A percentile compares a stretch with the other conserved stretches of the same genome.
Evolutionary conservation across 1,140 invertebrate genomes (phyloP).

Genomic region (Drosophila orosa): DNA sequence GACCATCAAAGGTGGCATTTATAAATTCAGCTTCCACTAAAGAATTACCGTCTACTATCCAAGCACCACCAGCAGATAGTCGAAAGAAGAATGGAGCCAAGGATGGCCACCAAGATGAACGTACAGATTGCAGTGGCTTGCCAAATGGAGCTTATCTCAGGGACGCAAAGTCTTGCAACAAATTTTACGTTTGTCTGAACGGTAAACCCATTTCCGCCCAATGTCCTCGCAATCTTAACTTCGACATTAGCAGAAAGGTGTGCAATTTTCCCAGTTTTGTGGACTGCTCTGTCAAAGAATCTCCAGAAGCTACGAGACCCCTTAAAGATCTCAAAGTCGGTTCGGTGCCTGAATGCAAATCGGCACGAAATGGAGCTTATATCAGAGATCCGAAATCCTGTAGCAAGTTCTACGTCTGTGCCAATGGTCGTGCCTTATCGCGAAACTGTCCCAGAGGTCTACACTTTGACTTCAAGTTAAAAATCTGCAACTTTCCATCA

Average conservation of each 20-base stretch:
- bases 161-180: constrained; percentile 29
- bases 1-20: not conserved
- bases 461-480: constrained; percentile 38
- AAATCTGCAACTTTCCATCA: constrained; percentile 46
- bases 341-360: constrained; percentile 25
- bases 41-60: not conserved
- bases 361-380: constrained; percentile 37
- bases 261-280: constrained; percentile 57
- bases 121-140: constrained; percentile 8
- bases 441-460: constrained; percentile 57
- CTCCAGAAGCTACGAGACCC: not conserved
- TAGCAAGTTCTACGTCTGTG: constrained; percentile 58
- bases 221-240: constrained; percentile 49
- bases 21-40: not conserved
- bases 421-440: constrained; percentile 41
- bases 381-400: constrained; percentile 48
- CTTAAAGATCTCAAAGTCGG: not conserved
- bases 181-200: constrained; percentile 49
- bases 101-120: not conserved
- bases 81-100: not conserved
- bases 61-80: not conserved
- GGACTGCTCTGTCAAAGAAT: constrained; percentile 26
- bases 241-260: constrained; percentile 50
- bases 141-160: constrained; percentile 49
- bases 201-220: constrained; percentile 18